phyloP scores from a whole-genome alignment of 2,797 vertebrate genomes.

The Mormyrops boulengeri region DNA sequence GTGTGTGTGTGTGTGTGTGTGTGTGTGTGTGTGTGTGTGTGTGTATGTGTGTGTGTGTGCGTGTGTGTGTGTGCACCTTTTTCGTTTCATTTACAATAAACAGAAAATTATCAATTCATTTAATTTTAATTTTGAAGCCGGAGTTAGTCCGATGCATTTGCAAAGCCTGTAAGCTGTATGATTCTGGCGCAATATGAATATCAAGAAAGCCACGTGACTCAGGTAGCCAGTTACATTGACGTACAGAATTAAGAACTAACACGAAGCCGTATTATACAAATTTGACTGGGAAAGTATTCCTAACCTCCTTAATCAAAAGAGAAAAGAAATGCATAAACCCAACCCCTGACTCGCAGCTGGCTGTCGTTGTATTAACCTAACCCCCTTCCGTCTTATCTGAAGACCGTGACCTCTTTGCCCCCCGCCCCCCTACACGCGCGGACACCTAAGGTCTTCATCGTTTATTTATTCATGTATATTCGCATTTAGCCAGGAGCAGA shows the following conservation, averaged over 20 bases:
- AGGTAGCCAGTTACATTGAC: background rate
- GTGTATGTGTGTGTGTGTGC: constrained; percentile 19
- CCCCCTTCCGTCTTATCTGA: constrained; percentile 50
- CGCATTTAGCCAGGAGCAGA: background rate
- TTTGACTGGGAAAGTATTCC: background rate
- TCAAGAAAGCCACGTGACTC: background rate
- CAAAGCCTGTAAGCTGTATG: background rate
- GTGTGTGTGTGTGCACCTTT: background rate
- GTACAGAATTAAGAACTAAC: background rate
- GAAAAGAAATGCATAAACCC: constrained; percentile 22
- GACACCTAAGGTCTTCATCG: constrained; percentile 42
- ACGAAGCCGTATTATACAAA: background rate
- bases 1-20: constrained; percentile 27
- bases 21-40: constrained; percentile 12
- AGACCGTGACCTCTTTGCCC: constrained; percentile 45
- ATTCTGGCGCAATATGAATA: background rate
- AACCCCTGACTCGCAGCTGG: constrained; percentile 46
- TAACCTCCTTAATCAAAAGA: background rate
- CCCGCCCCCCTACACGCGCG: constrained; percentile 30
- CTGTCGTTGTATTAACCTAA: constrained; percentile 51
- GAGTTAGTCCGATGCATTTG: background rate
- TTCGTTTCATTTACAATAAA: background rate
- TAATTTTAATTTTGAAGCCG: background rate
- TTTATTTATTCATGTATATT: background rate
- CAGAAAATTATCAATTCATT: background rate